Percentiles rank a stretch among this genome's conserved stretches.
Conservation (phyloP, 92 coral and sea anemone species). For the Paramuricea clavata region DNA sequence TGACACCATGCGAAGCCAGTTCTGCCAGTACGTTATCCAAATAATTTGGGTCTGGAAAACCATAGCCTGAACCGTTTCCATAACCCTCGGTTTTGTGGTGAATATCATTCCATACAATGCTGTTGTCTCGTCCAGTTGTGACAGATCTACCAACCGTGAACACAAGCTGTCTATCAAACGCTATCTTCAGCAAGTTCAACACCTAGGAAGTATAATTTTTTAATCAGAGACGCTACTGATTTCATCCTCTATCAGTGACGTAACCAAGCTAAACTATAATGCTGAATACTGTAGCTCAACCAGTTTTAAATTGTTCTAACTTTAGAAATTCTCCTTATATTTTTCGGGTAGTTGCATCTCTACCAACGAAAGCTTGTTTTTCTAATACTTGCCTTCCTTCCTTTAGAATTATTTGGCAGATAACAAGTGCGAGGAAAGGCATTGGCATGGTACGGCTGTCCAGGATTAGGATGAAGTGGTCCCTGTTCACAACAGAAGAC, state of each 20-base stretch:
- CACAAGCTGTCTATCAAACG: conserved; percentile 86
- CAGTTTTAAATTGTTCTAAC: background rate
- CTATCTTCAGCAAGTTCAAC: conserved; percentile 69
- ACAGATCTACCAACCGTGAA: conserved; percentile 86
- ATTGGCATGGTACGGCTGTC: conserved; percentile 66
- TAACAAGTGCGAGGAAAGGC: conserved; percentile 93
- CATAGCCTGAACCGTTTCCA: conserved; percentile 86
- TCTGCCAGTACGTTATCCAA: conserved; percentile 89
- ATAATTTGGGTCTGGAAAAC: conserved; percentile 94
- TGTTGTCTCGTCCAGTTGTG: conserved; percentile 83
- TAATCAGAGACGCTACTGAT: background rate
- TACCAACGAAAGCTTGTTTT: too few species aligned
- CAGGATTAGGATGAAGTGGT: conserved; percentile 89
- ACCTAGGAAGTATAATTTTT: conserved; percentile 76
- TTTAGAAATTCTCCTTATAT: too few species aligned
- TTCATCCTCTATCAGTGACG: background rate
- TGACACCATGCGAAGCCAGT: conserved; percentile 87
- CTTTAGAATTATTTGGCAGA: conserved; percentile 82
- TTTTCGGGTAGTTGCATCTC: too few species aligned
- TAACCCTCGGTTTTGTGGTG: conserved; percentile 95
- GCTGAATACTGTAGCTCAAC: background rate
- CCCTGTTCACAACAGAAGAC: conserved; percentile 59
- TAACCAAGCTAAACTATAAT: background rate
- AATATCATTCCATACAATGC: conserved; percentile 96
- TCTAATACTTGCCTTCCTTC: conserved; percentile 73